Base-by-base conservation (phyloP, 2,797 vertebrate species). In the Naso thynnoides region DNA sequence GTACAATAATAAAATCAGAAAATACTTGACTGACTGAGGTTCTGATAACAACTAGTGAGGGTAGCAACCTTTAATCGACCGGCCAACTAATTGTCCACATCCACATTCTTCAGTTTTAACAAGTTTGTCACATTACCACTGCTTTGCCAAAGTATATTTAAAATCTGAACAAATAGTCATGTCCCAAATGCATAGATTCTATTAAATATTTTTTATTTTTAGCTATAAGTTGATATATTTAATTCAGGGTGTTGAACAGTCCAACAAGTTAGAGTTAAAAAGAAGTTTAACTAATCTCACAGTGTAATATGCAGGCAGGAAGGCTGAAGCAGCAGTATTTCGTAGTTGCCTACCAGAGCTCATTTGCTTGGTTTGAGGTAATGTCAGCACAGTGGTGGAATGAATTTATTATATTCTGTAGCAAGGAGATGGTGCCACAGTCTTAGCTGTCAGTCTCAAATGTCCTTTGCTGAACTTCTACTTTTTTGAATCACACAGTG, bases 351-450 rank as follows among this genome's bases (percentile, higher is more conserved):
- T 56, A 8, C 5, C 11, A 44, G 7, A n/a, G 14, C 5, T 66
- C 8, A 54, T 63, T 64, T 57, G 11, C n/a, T n/a, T 47, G n/a
- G 18, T 71, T 63, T 5, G 33, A 67, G 44, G 44, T 26, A 45
- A 42, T 59, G 21, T 10, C 54, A 15, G 59, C 45, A 18, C n/a
- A 53, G 13, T 63, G 39, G 14, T 58, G 33, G 14, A 31, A 33
- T 44, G 24, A 10, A 16, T 75, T 63, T 19, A 47, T 78, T 18
- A 26, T 57, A 27, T 26, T 54, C 27, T 47, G 41, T 44, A 48
- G 31, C 6, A 57, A 73, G 67, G 15, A 67, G 48, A 45, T 21
- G 19, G 44, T 48, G 18, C 21, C 18, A 9, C 4, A 15, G 33
- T 1, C 2, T 38, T 64, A 24, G 9, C n/a, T 52, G 10, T 31